Evolutionary conservation across 2,113 vertebrate species (phyloP).

Genomic region (Calypte anna): DNA sequence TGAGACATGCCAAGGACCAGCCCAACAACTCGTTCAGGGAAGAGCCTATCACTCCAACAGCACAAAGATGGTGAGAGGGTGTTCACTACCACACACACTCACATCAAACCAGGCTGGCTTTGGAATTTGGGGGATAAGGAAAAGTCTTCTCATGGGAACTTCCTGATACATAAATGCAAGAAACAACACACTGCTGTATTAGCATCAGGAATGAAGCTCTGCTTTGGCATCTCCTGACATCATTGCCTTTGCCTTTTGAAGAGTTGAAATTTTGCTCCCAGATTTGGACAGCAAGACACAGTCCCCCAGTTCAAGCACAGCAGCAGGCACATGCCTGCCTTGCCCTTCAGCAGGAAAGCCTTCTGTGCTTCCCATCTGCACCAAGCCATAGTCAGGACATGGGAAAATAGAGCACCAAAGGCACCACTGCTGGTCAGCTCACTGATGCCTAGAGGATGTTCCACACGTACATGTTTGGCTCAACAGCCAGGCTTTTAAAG

Average conservation of each 20-base stretch:
- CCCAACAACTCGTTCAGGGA: neutral
- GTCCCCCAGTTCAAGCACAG: fast-evolving
- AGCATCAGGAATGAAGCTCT: neutral
- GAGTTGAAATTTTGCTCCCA: neutral
- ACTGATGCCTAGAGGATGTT: fast-evolving
- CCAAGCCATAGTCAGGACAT: neutral
- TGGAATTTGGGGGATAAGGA: neutral
- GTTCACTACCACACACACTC: fast-evolving
- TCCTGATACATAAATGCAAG: neutral
- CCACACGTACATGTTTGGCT: fast-evolving
- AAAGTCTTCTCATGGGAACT: neutral
- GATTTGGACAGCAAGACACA: neutral
- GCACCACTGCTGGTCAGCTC: neutral
- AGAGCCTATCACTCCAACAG: fast-evolving
- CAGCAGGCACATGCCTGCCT: fast-evolving
- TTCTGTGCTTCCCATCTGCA: neutral
- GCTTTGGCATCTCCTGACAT: neutral
- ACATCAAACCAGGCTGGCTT: neutral
- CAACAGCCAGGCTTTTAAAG: neutral
- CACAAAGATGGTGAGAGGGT: fast-evolving
- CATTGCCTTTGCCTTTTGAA: neutral
- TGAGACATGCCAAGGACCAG: neutral
- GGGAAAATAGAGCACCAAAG: fast-evolving
- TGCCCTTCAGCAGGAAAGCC: neutral
- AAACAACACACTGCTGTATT: fast-evolving